These are phyloP conservation scores for Burhinus oedicnemus DNA, from an alignment of 2,113 vertebrate species.

Conservation along the genomic window DNA sequence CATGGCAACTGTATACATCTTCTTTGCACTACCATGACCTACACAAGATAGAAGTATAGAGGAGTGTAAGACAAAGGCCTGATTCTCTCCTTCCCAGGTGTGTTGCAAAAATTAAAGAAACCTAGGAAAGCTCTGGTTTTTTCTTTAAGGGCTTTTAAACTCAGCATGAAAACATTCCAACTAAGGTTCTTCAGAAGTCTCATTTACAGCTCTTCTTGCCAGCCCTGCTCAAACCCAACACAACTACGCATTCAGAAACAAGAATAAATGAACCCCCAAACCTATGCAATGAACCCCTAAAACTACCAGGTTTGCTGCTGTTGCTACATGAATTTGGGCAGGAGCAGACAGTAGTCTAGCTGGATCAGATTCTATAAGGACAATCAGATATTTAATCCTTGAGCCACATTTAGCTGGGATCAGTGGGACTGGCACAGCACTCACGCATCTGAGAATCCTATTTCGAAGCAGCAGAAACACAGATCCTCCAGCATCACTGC, in stretches of 20 bases:
- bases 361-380: background rate
- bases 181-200: background rate
- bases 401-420: background rate
- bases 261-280: background rate
- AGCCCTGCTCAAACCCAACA: background rate
- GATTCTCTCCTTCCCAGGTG: background rate
- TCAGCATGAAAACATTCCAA: background rate
- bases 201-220: background rate
- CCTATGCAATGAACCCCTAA: background rate
- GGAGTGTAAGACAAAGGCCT: background rate
- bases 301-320: background rate
- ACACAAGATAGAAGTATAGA: background rate
- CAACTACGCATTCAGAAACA: background rate
- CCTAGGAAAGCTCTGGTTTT: background rate
- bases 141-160: background rate
- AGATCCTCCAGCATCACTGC: background rate
- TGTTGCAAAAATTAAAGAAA: background rate
- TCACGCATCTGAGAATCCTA: background rate
- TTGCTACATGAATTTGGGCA: background rate
- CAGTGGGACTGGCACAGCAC: background rate
- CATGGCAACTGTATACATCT: background rate
- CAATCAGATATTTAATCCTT: background rate
- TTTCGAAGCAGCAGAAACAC: background rate
- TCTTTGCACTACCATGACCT: background rate
- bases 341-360: background rate